Evolutionary conservation across 2,888 invertebrate genomes (phyloP).

Genomic region (Elegia similella): DNA sequence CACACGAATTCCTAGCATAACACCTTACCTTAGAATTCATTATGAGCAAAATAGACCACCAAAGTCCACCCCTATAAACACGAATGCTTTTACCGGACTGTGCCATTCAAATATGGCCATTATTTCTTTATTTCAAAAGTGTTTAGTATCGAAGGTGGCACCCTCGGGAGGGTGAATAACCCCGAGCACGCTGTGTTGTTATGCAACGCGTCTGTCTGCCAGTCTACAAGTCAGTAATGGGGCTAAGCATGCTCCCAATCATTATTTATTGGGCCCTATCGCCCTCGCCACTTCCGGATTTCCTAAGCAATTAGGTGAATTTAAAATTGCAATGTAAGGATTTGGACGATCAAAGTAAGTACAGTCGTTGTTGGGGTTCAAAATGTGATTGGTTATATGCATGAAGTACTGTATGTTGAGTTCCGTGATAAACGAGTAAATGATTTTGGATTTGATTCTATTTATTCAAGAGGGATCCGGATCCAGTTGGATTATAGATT

Average conservation of each 20-base stretch:
- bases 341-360: neutral
- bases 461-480: no score
- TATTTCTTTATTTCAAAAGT: constrained; percentile 26
- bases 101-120: constrained; percentile 22
- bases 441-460: no score
- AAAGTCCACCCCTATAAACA: neutral
- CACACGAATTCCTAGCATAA: neutral
- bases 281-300: neutral
- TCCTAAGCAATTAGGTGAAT: neutral
- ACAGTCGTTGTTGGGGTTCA: neutral
- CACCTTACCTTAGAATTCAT: neutral
- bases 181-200: constrained; percentile 41
- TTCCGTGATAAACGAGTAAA: no score
- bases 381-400: no score
- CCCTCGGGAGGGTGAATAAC: constrained; percentile 53
- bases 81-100: neutral
- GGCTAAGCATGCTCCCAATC: constrained; percentile 26
- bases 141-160: constrained; percentile 13
- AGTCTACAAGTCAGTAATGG: constrained; percentile 42
- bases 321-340: neutral
- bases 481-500: no score
- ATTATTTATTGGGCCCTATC: constrained; percentile 25
- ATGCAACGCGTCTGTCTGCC: constrained; percentile 48
- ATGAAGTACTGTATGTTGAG: no score
- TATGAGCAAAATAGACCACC: neutral